phyloP scores from a whole-genome alignment of 2,113 vertebrate genomes.

The Centropristis striata region DNA sequence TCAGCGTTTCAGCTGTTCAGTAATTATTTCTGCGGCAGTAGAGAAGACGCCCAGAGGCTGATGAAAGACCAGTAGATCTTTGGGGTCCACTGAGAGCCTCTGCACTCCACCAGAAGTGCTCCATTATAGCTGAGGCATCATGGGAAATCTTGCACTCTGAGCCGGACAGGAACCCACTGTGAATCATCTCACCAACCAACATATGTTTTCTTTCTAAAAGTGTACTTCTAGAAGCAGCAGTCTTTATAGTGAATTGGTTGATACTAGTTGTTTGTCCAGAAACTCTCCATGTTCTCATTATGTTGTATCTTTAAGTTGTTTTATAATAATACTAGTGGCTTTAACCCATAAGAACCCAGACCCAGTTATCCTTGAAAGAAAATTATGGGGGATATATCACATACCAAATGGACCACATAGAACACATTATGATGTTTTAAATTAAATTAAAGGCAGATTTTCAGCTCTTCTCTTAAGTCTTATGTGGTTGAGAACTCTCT shows the following conservation, averaged over 20 bases:
- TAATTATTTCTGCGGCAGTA: slow-evolving; percentile 79
- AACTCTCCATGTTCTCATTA: not conserved
- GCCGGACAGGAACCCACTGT: slow-evolving; percentile 34
- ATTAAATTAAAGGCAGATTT: too few species aligned
- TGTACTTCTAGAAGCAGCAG: not conserved
- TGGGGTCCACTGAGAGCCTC: slow-evolving; percentile 60
- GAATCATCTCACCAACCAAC: slow-evolving; percentile 7
- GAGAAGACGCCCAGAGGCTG: slow-evolving; percentile 64
- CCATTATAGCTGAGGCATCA: slow-evolving; percentile 63
- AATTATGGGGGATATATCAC: too few species aligned
- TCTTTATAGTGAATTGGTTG: not conserved
- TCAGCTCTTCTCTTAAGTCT: too few species aligned
- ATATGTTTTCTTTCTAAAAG: slow-evolving; percentile 4
- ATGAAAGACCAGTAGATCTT: slow-evolving; percentile 75
- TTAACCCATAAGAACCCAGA: too few species aligned
- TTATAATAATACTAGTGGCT: not conserved
- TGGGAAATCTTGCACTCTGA: slow-evolving; percentile 60
- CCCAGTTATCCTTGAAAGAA: too few species aligned
- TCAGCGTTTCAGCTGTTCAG: slow-evolving; percentile 68
- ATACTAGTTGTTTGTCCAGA: too few species aligned
- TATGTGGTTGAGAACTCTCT: too few species aligned
- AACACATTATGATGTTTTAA: too few species aligned
- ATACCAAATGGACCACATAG: too few species aligned
- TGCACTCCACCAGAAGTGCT: slow-evolving; percentile 48
- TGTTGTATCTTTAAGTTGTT: not conserved